phyloP scores from a whole-genome alignment of 2,888 invertebrate genomes.

The Ophion ventricosus region DNA sequence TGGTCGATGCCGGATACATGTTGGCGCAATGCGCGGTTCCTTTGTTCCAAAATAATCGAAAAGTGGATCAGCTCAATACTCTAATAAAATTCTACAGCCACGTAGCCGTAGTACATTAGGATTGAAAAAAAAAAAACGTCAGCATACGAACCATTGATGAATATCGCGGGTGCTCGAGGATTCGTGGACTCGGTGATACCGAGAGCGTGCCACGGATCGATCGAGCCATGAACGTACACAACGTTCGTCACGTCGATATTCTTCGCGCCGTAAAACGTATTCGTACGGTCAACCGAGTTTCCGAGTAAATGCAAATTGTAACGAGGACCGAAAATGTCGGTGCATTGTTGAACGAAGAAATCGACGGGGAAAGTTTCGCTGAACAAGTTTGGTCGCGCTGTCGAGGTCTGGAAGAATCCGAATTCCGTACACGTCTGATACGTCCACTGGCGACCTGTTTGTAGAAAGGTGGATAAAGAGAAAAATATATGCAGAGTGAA shows the following conservation, averaged over 20 bases:
- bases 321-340: constrained; percentile 91
- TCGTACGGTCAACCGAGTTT: constrained; percentile 88
- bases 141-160: constrained; percentile 87
- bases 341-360: constrained; percentile 92
- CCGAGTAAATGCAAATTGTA: constrained; percentile 87
- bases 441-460: constrained; percentile 92
- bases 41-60: constrained; percentile 80
- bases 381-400: constrained; percentile 87
- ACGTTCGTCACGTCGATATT: constrained; percentile 89
- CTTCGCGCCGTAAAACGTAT: constrained; percentile 91
- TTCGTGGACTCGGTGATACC: constrained; percentile 87
- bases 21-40: constrained; percentile 98
- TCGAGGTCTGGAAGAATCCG: constrained; percentile 96
- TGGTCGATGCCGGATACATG: constrained; percentile 91
- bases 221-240: constrained; percentile 93
- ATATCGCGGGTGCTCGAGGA: constrained; percentile 88
- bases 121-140: background rate
- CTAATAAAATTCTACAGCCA: no score
- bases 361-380: constrained; percentile 90
- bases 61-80: background rate
- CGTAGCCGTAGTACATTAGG: background rate
- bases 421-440: constrained; percentile 99
- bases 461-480: constrained; percentile 13
- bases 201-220: constrained; percentile 95
- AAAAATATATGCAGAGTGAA: constrained; percentile 23